Evolutionary conservation across 2,888 invertebrate genomes (phyloP), one percentile per base, ranked within the genome.

Genomic region (Podabrus alpinus): DNA sequence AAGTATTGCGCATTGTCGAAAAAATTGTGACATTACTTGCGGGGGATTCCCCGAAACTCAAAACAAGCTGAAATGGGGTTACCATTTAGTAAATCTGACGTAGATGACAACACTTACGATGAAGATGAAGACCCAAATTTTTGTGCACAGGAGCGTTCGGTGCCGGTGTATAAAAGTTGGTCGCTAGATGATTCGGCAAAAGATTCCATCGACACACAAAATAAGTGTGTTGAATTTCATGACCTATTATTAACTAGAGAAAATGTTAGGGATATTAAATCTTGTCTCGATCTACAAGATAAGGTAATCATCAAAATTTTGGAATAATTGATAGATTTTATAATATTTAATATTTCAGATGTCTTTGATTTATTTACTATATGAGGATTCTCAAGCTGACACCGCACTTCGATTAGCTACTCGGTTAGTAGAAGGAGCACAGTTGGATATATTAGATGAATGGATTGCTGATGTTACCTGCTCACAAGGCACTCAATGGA

Each of bases 211-310:
- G n/a, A n/a, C n/a, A n/a, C n/a, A n/a, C n/a, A n/a, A n/a, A n/a
- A n/a, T n/a, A n/a, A n/a, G n/a, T n/a, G n/a, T n/a, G n/a, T n/a
- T n/a, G n/a, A n/a, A n/a, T n/a, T n/a, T n/a, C n/a, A n/a, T 9
- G 11, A 3, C 5, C 62, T 17, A 15, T 7, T n/a, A 64, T 69
- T 76, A 77, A 78, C 76, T 15, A 21, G 78, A 0, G 84, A 86
- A 9, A 86, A 87, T 74, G 80, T 89, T 45, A 81, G 82, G 9
- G 83, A 83, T 66, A 82, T 90, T 2, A 90, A 90, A 82, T 79
- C 83, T 1, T 87, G 89, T 79, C 85, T 90, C 7, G 86, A 87
- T 61, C 84, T 87, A 45, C 84, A 85, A 17, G 89, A 90, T 75
- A 87, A 88, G 82, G 87, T 89, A 80, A 77, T 79, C 75, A n/a